Percentiles rank a stretch among this genome's conserved stretches.
Conservation (phyloP, 2,888 invertebrate species). For the Agrochola macilenta region DNA sequence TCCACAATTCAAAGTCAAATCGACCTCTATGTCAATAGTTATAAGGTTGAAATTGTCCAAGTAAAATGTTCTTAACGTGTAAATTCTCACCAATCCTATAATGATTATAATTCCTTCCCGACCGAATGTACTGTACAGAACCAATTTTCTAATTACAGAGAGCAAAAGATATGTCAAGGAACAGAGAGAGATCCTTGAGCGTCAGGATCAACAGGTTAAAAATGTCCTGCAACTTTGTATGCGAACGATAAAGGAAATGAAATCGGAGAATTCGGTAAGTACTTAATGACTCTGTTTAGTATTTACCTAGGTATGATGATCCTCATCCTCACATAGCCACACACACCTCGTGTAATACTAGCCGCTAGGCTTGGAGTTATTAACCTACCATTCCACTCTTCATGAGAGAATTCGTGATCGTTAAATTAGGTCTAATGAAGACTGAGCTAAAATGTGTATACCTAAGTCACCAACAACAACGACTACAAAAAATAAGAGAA, state of each 20-base stretch:
- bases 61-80: not conserved
- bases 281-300: not conserved
- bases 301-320: not conserved
- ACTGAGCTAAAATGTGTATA: not conserved
- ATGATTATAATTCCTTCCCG: not conserved
- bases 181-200: slow-evolving; percentile 74
- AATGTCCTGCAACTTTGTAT: slow-evolving; percentile 78
- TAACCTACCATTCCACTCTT: not conserved
- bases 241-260: slow-evolving; percentile 79
- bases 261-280: slow-evolving; percentile 73
- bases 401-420: not conserved
- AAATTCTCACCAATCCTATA: not conserved
- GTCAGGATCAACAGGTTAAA: slow-evolving; percentile 77
- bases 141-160: slow-evolving; percentile 69
- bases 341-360: not conserved
- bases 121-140: not conserved
- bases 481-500: not conserved
- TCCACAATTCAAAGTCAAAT: not conserved
- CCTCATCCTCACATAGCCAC: not conserved
- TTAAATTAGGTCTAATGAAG: not conserved
- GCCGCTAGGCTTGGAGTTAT: too few species aligned
- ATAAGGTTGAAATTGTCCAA: not conserved
- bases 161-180: slow-evolving; percentile 75
- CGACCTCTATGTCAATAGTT: not conserved
- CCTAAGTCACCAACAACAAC: not conserved